Evolutionary conservation across 2,113 vertebrate genomes (phyloP).

Genomic region (Halichoerus grypus): DNA sequence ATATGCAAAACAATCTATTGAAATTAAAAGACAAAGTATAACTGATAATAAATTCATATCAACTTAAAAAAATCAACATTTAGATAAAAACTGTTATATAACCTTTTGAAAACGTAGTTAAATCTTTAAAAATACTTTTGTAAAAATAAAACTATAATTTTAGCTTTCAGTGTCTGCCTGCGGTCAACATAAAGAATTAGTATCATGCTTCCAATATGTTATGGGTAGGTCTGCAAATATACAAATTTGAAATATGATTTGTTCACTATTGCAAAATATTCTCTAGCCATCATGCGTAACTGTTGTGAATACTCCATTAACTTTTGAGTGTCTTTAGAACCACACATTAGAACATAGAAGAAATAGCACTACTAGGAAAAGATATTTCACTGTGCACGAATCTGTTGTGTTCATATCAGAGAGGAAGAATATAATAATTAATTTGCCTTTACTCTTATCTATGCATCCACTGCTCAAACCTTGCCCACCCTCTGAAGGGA

Average conservation of each 20-base stretch:
- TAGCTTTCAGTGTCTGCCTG: neutral
- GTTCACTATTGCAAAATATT: neutral
- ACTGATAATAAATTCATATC: neutral
- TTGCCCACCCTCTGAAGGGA: neutral
- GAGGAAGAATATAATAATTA: neutral
- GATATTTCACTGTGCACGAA: neutral
- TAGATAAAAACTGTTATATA: neutral
- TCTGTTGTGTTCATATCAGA: neutral
- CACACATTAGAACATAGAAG: neutral
- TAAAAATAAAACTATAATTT: slow-evolving; percentile 15
- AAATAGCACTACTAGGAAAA: neutral
- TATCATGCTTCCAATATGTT: neutral
- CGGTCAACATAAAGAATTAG: neutral
- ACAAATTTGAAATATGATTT: neutral
- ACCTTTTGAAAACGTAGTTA: neutral
- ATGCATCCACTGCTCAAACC: neutral
- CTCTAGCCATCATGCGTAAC: neutral
- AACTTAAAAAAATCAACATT: slow-evolving; percentile 9
- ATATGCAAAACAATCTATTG: neutral
- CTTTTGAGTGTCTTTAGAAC: neutral
- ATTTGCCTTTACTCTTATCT: neutral
- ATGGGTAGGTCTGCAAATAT: neutral
- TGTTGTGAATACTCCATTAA: neutral
- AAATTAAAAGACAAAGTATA: slow-evolving; percentile 30
- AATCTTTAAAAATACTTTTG: slow-evolving; percentile 46